A percentile compares a stretch with the other conserved stretches of the same genome.
Evolutionary conservation across 2,113 vertebrate genomes (phyloP).

Genomic region (Nerophis lumbriciformis): DNA sequence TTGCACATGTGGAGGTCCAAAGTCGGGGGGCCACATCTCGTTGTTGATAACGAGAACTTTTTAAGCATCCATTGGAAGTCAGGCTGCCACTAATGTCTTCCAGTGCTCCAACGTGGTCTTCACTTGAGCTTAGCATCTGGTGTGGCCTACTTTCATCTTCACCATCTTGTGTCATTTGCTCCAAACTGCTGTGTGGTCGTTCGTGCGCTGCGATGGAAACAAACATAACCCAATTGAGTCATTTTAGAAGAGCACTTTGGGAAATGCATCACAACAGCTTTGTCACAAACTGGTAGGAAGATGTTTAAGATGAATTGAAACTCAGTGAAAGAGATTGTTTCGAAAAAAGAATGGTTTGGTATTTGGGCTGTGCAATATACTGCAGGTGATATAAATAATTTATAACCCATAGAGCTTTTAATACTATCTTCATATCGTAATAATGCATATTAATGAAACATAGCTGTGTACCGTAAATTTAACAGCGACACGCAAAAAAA

Average conservation of each 20-base stretch:
- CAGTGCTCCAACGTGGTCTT: background rate
- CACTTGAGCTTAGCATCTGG: slow-evolving; percentile 6
- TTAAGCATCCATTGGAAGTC: slow-evolving; percentile 20
- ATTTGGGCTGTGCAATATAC: too few relatives aligned
- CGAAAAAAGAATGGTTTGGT: too few relatives aligned
- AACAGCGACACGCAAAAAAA: too few relatives aligned
- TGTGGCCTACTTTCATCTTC: slow-evolving; percentile 25
- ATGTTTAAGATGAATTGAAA: too few relatives aligned
- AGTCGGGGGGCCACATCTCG: slow-evolving; percentile 63
- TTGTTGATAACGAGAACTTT: slow-evolving; percentile 3
- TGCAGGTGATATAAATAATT: too few relatives aligned
- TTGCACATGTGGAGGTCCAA: slow-evolving; percentile 58
- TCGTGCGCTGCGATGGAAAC: slow-evolving; percentile 45
- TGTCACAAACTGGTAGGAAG: too few relatives aligned
- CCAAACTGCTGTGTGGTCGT: slow-evolving; percentile 37
- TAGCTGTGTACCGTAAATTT: too few relatives aligned
- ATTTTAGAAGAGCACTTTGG: slow-evolving; percentile 20
- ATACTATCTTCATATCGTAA: too few relatives aligned
- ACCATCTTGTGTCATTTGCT: slow-evolving; percentile 33
- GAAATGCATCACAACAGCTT: slow-evolving; percentile 11
- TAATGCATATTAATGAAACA: too few relatives aligned
- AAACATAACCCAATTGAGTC: slow-evolving; percentile 43
- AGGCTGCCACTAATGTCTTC: slow-evolving; percentile 24
- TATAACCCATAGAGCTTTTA: too few relatives aligned
- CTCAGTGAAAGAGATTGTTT: too few relatives aligned